phyloP scores from a whole-genome alignment of 37 sponge, comb jelly and placozoan species.

The Aphrocallistes beatrix region DNA sequence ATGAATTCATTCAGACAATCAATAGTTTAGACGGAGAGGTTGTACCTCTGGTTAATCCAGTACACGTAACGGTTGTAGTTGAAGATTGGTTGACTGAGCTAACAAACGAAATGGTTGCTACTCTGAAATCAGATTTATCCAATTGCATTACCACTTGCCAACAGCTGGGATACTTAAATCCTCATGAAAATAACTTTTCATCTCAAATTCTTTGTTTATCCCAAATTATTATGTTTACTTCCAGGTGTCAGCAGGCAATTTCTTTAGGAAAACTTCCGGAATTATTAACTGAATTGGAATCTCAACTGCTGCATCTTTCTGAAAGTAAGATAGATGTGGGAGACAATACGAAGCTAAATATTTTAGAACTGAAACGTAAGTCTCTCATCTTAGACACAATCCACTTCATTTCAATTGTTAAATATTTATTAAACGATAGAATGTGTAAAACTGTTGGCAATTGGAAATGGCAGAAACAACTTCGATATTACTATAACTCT shows the following conservation, averaged over 20 bases:
- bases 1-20: conserved; percentile 58
- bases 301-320: conserved; percentile 71
- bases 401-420: conserved; percentile 74
- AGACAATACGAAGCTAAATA: background rate
- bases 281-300: conserved; percentile 74
- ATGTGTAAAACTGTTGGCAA: conserved; percentile 28
- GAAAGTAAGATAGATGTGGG: conserved; percentile 41
- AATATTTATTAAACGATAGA: conserved; percentile 21
- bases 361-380: conserved; percentile 61
- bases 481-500: conserved; percentile 54
- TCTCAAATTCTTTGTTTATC: conserved; percentile 68
- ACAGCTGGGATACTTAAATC: background rate
- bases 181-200: background rate
- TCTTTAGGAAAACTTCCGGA: conserved; percentile 38
- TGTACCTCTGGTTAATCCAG: conserved; percentile 50
- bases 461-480: conserved; percentile 97
- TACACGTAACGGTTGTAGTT: conserved; percentile 53
- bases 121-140: conserved; percentile 33
- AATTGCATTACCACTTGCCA: background rate
- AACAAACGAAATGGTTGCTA: conserved; percentile 77
- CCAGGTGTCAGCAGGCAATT: conserved; percentile 89
- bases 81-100: conserved; percentile 80
- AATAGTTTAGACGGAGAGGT: conserved; percentile 75
- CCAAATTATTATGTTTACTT: conserved; percentile 82
- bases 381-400: conserved; percentile 87